Evolutionary conservation across 30 jellyfish, hydroid and myxozoan genomes (phyloP).

Genomic region (Calvadosia cruxmelitensis): DNA sequence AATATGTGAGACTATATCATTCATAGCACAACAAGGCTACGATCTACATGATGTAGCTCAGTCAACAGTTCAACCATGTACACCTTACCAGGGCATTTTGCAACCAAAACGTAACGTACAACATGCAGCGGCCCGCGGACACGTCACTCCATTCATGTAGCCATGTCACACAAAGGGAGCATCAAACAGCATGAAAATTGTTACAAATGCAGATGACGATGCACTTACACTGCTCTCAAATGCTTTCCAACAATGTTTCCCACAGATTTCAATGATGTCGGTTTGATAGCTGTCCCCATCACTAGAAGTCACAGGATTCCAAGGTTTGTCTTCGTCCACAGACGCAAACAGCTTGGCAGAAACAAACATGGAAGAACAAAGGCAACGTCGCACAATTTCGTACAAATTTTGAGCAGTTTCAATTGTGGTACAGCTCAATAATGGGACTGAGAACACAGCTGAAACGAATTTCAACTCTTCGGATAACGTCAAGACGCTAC

Average conservation of each 20-base stretch:
- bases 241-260: constrained; percentile 59
- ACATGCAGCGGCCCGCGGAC: too few species aligned
- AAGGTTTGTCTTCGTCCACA: not conserved
- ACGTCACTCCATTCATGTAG: too few species aligned
- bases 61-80: not conserved
- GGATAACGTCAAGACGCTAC: not conserved
- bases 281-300: constrained; percentile 11
- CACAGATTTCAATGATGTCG: constrained; percentile 42
- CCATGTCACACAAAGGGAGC: too few species aligned
- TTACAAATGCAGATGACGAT: too few species aligned
- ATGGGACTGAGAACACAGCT: not conserved
- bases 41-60: too few species aligned
- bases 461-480: not conserved
- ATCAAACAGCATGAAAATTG: too few species aligned
- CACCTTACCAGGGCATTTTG: not conserved
- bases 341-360: not conserved
- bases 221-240: constrained; percentile 69
- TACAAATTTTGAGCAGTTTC: not conserved
- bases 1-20: too few species aligned
- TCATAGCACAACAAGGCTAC: too few species aligned
- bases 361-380: not conserved
- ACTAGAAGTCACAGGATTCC: not conserved
- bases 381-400: not conserved
- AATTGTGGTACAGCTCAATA: not conserved
- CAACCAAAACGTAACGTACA: too few species aligned